Evolutionary conservation across 2,888 invertebrate species (phyloP).

Genomic region (Phortica okadai): DNA sequence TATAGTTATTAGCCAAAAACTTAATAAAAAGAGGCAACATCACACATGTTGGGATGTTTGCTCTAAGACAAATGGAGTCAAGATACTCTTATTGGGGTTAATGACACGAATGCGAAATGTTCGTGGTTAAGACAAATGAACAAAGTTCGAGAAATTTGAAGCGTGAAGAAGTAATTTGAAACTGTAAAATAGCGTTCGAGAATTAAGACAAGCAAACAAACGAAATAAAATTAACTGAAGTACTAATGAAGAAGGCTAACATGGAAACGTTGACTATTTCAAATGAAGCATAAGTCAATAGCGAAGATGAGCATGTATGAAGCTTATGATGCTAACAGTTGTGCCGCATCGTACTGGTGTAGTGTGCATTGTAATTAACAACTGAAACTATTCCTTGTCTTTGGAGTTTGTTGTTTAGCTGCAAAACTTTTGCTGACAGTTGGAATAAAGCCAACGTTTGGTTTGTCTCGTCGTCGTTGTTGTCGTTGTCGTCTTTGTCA

Average conservation of each 20-base stretch:
- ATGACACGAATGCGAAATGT: neutral
- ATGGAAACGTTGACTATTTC: conserved; percentile 41
- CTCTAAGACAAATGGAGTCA: neutral
- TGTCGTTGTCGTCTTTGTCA: neutral
- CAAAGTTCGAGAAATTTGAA: conserved; percentile 48
- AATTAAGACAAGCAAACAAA: conserved; percentile 51
- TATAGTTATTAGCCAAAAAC: too few species aligned
- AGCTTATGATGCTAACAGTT: neutral
- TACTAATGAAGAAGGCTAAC: conserved; percentile 54
- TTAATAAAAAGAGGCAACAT: too few species aligned
- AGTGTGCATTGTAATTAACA: conserved; percentile 55
- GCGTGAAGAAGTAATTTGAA: conserved; percentile 64
- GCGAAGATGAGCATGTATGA: neutral
- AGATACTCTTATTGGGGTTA: neutral
- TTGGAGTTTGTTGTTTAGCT: conserved; percentile 36
- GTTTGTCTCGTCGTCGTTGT: neutral
- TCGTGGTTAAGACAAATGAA: conserved; percentile 34
- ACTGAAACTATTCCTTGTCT: conserved; percentile 37
- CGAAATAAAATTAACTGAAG: conserved; percentile 42
- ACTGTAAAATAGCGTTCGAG: conserved; percentile 48
- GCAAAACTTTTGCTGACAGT: conserved; percentile 53
- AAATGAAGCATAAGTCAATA: conserved; percentile 41
- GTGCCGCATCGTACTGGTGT: neutral
- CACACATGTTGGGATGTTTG: too few species aligned
- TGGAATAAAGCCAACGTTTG: conserved; percentile 51